A percentile compares a stretch with the other conserved stretches of the same genome.
phyloP scores from a whole-genome alignment of 2,113 vertebrate genomes.

The Limnothrissa miodon region DNA sequence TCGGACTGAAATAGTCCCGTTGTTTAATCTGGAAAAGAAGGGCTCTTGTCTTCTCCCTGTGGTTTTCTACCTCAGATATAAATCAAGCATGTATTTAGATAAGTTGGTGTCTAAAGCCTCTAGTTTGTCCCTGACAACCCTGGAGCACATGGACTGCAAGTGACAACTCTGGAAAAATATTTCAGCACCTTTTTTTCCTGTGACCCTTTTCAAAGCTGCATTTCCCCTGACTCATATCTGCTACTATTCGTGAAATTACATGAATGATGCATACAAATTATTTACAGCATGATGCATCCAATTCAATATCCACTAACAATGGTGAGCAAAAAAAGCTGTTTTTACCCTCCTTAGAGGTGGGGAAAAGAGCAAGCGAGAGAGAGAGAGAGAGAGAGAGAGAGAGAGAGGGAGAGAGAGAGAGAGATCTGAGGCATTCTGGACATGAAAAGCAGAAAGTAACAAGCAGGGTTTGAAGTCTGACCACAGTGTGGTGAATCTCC shows the following conservation, averaged over 20 bases:
- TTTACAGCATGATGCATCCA: slow-evolving; percentile 38
- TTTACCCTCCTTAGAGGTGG: background rate
- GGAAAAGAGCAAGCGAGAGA: background rate
- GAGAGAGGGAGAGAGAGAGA: background rate
- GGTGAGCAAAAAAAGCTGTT: slow-evolving; percentile 7
- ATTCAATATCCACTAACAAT: background rate
- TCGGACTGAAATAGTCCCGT: slow-evolving; percentile 22
- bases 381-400: slow-evolving; percentile 1
- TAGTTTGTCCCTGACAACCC: background rate
- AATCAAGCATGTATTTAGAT: slow-evolving; percentile 15
- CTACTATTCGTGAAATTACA: background rate
- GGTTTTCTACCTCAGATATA: slow-evolving; percentile 19
- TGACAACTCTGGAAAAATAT: background rate
- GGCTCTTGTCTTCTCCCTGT: slow-evolving; percentile 9
- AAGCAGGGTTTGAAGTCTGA: slow-evolving; percentile 70
- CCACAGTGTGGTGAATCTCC: slow-evolving; percentile 76
- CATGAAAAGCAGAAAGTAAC: slow-evolving; percentile 71
- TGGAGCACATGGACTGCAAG: background rate
- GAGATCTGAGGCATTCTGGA: slow-evolving; percentile 72
- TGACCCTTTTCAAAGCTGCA: background rate
- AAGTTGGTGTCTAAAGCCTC: background rate
- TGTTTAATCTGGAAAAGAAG: background rate
- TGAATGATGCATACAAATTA: background rate
- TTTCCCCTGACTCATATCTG: background rate
- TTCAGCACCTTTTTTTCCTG: background rate